A percentile compares a stretch with the other conserved stretches of the same genome.
phyloP scores from a whole-genome alignment of 1,140 invertebrate species.

The Philopotamus ludificatus region DNA sequence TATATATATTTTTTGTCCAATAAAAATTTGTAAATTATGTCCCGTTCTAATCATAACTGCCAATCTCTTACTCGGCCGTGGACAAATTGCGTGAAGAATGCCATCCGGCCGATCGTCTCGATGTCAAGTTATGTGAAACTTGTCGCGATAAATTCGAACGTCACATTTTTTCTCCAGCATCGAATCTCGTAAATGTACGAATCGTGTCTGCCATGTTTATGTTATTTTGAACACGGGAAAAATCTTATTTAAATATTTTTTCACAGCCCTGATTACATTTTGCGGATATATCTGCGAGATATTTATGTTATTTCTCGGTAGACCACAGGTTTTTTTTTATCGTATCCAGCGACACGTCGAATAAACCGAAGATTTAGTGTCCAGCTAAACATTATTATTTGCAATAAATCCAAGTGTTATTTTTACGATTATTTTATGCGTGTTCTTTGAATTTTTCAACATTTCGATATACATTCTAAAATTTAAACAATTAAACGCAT shows the following conservation, averaged over 20 bases:
- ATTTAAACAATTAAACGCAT: too few species aligned
- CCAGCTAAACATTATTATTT: constrained; percentile 13
- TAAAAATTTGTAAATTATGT: constrained; percentile 9
- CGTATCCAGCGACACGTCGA: not conserved
- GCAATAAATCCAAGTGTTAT: constrained; percentile 30
- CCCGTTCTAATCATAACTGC: not conserved
- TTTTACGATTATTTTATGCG: constrained; percentile 37
- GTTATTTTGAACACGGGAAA: not conserved
- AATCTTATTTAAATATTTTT: too few species aligned
- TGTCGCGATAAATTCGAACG: not conserved
- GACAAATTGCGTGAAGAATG: not conserved
- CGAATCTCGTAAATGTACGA: too few species aligned
- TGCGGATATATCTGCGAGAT: too few species aligned
- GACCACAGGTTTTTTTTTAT: too few species aligned
- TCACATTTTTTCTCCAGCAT: not conserved
- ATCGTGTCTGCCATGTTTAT: not conserved
- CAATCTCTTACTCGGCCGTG: not conserved
- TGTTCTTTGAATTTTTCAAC: constrained; percentile 5
- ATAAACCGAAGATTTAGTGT: constrained; percentile 25
- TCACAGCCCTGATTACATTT: too few species aligned
- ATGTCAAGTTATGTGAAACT: too few species aligned
- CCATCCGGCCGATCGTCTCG: too few species aligned
- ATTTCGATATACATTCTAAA: not conserved
- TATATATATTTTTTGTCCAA: constrained; percentile 6
- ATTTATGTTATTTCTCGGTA: too few species aligned